Percentiles rank a stretch among this genome's conserved stretches.
These are phyloP conservation scores for Chydorus sphaericus DNA, from an alignment of 2,888 invertebrate species.

Conservation along the genomic window DNA sequence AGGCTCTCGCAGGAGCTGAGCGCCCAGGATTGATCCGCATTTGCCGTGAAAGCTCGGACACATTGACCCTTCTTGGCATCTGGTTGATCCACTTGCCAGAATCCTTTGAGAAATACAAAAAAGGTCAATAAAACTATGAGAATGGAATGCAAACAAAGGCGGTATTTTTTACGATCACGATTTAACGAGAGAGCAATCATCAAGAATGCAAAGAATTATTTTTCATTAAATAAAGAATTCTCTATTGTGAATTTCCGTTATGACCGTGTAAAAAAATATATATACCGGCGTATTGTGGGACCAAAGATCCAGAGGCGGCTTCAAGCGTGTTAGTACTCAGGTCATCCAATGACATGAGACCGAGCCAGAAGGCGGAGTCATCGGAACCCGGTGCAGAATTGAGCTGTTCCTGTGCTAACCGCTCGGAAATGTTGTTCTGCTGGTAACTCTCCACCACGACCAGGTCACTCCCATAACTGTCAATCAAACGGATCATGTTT, in stretches of 20 bases:
- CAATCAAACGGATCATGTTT: too few relatives aligned
- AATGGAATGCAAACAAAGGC: too few relatives aligned
- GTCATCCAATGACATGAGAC: conserved; percentile 77
- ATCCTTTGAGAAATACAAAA: conserved; percentile 45
- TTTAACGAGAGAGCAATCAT: too few relatives aligned
- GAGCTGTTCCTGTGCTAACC: conserved; percentile 47
- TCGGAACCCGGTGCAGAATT: conserved; percentile 31
- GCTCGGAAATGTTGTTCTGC: conserved; percentile 81
- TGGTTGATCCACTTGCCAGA: conserved; percentile 83
- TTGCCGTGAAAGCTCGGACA: conserved; percentile 39
- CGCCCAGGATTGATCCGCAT: conserved; percentile 74
- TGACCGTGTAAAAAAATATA: background rate
- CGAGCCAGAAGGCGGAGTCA: conserved; percentile 64
- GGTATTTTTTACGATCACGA: too few relatives aligned
- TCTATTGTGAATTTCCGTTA: background rate
- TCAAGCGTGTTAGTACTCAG: conserved; percentile 86
- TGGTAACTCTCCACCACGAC: conserved; percentile 78
- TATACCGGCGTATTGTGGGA: conserved; percentile 63
- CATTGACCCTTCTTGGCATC: conserved; percentile 77
- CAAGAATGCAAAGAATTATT: too few relatives aligned
- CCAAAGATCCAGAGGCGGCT: conserved; percentile 75
- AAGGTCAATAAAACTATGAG: too few relatives aligned
- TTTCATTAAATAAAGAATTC: too few relatives aligned
- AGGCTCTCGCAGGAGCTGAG: conserved; percentile 86
- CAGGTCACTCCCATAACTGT: conserved; percentile 85